phyloP scores from a whole-genome alignment of 1,140 invertebrate species.

The Xylocopa sonorina region DNA sequence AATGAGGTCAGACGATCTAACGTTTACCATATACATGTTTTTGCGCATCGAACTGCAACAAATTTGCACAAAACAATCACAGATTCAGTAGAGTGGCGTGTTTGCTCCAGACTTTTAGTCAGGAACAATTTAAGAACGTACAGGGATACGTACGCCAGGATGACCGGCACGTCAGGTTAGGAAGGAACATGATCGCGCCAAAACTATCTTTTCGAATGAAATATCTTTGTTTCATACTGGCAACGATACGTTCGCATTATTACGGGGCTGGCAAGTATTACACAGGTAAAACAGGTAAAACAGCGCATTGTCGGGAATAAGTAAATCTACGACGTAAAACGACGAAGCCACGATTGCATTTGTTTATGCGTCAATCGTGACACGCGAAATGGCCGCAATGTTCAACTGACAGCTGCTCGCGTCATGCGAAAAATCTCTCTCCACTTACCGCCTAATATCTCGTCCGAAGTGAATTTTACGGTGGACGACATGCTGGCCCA shows the following conservation, averaged over 20 bases:
- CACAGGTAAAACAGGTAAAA: too few relatives aligned
- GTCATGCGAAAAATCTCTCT: neutral
- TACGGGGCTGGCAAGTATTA: neutral
- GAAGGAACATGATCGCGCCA: constrained; percentile 13
- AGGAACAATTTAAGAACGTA: too few relatives aligned
- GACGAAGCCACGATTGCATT: neutral
- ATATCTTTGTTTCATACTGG: neutral
- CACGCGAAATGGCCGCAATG: constrained; percentile 73
- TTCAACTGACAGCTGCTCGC: constrained; percentile 65
- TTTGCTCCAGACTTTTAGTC: neutral
- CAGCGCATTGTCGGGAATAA: neutral
- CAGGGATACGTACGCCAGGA: neutral
- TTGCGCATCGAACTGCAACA: too few relatives aligned
- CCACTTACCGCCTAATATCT: constrained; percentile 79
- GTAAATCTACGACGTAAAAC: constrained; percentile 12
- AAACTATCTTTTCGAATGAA: constrained; percentile 17
- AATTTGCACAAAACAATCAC: neutral
- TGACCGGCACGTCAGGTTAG: neutral
- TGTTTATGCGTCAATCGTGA: constrained; percentile 38
- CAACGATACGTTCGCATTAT: neutral
- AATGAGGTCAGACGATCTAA: neutral
- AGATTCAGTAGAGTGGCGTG: neutral
- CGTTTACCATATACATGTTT: neutral
- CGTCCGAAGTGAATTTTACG: constrained; percentile 77
- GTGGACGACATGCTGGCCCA: constrained; percentile 74